Evolutionary conservation across 2,113 vertebrate genomes (phyloP), one percentile per base, ranked within the genome.

Genomic region (Oophaga pumilio): DNA sequence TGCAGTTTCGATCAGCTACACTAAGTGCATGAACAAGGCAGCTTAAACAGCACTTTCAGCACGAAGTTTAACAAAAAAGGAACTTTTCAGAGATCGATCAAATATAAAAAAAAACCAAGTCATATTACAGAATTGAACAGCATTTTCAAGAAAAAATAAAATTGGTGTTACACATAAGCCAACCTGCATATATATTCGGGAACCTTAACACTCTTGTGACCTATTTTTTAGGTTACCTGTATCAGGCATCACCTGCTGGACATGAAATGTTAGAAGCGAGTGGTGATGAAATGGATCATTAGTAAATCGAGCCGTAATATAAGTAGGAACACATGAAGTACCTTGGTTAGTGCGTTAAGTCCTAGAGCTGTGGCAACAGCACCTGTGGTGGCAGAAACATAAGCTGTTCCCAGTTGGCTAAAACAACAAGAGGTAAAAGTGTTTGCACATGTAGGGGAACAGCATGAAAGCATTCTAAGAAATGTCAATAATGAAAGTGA

Each of bases 341-440:
- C 98, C 98, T 99, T 99, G 92, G 97, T 96, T 90, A 99, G 91
- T 53, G 96, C 95, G 87, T 99, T 99, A 89, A 99, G 97, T 93
- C 98, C 98, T 86, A 99, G 95, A 89, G 98, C 98, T 64, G 98
- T 99, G 68, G 93, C 96, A 0, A 99, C 98, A 13, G 98, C 98
- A 89, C 97, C 97, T 0, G 98, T 98, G 81, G 98, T 99, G 76
- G 98, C 98, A 88, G 97, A 99, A 90, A 97, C 96, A 89, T 99
- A 99, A 64, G 98, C 98, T 80, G 95, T 95, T 90, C 98, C 98
- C 90, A 99, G 94, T 93, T 99, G 97, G 87, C 98, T 99, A 92
- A 83, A 94, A 95, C 92, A 90, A 91, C 76, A 90, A 93, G 89
- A 85, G 93, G 92, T 89, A 85, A 53, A 86, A 87, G 69, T 0